Percentiles rank a stretch among this genome's conserved stretches.
Evolutionary conservation across 2,113 vertebrate genomes (phyloP).

Genomic region (Pterocles burchelli): DNA sequence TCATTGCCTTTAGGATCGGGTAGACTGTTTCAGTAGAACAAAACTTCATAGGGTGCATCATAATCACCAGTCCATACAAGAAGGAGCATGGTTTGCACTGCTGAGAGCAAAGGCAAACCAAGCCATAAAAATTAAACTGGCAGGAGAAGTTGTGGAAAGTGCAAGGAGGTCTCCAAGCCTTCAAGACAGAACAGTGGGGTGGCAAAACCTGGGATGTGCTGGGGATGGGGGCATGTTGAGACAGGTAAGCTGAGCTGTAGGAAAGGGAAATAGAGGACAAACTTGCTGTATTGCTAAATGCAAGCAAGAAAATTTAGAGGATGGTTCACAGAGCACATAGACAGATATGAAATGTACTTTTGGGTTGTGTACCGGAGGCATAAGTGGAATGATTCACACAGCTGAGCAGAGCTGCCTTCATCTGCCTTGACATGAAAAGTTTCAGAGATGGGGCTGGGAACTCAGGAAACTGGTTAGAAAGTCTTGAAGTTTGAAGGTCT

Average conservation of each 20-base stretch:
- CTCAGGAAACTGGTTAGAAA: not conserved
- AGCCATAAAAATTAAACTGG: not conserved
- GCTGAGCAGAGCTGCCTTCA: not conserved
- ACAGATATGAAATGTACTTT: not conserved
- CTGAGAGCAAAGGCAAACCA: not conserved
- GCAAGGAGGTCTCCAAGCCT: not conserved
- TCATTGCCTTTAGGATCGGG: not conserved
- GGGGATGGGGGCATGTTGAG: fast-evolving
- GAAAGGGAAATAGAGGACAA: not conserved
- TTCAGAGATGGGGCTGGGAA: not conserved
- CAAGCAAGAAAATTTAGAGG: not conserved
- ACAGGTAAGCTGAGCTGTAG: not conserved
- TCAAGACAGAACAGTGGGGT: not conserved
- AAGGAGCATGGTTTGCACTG: not conserved
- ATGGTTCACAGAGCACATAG: not conserved
- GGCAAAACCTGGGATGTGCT: not conserved
- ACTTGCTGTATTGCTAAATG: not conserved
- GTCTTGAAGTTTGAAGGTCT: not conserved
- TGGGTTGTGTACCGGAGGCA: not conserved
- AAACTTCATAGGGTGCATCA: not conserved
- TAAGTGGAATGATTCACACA: not conserved
- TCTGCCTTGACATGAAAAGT: not conserved
- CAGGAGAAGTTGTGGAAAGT: not conserved
- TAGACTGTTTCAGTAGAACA: not conserved
- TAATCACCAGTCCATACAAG: not conserved